Conservation (phyloP, 2,888 invertebrate genomes). For the Arctia plantaginis region DNA sequence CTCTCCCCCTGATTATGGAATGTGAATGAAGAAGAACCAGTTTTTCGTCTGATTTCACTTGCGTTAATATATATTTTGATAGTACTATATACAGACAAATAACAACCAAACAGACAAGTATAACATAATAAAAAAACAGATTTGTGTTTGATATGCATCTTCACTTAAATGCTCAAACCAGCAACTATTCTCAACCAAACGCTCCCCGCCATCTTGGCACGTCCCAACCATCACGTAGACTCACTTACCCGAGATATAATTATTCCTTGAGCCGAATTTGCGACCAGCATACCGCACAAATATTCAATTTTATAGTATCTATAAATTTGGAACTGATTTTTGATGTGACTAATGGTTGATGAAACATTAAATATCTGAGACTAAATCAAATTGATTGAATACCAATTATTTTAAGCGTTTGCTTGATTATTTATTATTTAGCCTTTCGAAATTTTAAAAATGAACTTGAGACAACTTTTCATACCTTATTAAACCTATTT, state of each 20-base stretch:
- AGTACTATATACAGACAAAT: too few relatives aligned
- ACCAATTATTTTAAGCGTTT: too few relatives aligned
- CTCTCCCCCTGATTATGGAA: too few relatives aligned
- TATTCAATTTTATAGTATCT: constrained; percentile 60
- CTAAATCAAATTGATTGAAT: neutral
- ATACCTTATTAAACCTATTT: too few relatives aligned
- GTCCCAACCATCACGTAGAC: constrained; percentile 67
- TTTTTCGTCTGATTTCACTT: too few relatives aligned
- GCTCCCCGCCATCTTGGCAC: constrained; percentile 60
- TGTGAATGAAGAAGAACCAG: too few relatives aligned
- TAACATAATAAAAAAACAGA: too few relatives aligned
- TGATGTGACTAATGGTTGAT: neutral
- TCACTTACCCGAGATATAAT: constrained; percentile 77
- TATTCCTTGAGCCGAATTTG: constrained; percentile 67
- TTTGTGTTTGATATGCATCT: neutral
- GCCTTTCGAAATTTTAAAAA: too few relatives aligned
- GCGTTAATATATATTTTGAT: too few relatives aligned
- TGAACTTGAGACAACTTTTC: too few relatives aligned
- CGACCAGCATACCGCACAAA: constrained; percentile 42
- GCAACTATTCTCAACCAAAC: constrained; percentile 28
- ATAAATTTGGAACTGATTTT: constrained; percentile 32
- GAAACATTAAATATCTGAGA: neutral
- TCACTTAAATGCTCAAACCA: constrained; percentile 13
- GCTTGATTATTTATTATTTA: too few relatives aligned
- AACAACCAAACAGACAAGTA: too few relatives aligned